Base-by-base conservation (phyloP, 1,140 invertebrate genomes). In the Sweltsa coloradensis region DNA sequence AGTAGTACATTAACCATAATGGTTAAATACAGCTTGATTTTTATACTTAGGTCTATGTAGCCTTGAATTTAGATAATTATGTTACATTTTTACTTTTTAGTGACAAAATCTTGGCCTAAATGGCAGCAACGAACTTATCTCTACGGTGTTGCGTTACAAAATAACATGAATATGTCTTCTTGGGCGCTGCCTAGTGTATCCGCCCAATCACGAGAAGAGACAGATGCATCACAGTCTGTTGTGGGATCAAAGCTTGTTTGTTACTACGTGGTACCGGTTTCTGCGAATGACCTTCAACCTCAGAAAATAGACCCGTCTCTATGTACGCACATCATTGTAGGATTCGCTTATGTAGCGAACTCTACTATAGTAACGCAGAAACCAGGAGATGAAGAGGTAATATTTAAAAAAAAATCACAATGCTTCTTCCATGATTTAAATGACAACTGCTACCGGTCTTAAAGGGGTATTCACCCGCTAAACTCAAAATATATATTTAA, bases 261-360 rank as follows among this genome's bases (percentile, higher is more conserved):
- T 60, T 85, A 87, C 58, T 85, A 82, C 57, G 71, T 70, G 44
- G 63, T 73, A 47, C 72, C 75, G 4, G 53, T 56, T 49, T 53
- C 60, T 34, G 49, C 54, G 45, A 52, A 60, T 45, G 60, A 67
- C 34, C 62, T 83, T 21, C 53, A 65, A 61, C 72, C 78, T 5
- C 55, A 62, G 24, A 60, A 75, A 55, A 70, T 85, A 45, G 71
- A 82, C 57, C 74, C 80, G 42, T 56, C 74, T 55, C 64, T 89
- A 45, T 90, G 87, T 62, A 85, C 86, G 9, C 86, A 90, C 66
- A 78, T 91, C 41, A 85, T 85, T 61, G 60, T 87, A 37, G 85
- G 77, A 26, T 82, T 86, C 68, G 79, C 76, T 36, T 59, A 60
- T 36, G 68, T 89, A 29, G 58, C 59, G n/a, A 79, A 88, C 57